Conservation (phyloP, 2,113 vertebrate genomes). For the Microtus oregoni region DNA sequence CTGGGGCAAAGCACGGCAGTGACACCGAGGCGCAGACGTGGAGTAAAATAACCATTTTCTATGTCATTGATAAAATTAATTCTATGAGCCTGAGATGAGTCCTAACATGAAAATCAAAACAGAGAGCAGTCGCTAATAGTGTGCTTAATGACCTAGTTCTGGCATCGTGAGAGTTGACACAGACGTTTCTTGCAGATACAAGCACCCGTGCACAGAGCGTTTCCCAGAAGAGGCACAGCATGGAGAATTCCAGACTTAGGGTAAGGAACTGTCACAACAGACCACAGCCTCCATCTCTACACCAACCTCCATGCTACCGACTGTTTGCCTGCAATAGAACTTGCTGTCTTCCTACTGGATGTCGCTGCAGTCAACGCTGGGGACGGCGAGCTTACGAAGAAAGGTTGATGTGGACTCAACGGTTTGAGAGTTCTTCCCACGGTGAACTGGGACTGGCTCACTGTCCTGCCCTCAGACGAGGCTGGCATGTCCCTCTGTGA, state of each 20-base stretch:
- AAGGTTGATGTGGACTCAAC: background rate
- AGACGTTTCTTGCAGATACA: accelerated
- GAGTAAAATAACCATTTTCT: conserved; percentile 87
- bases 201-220: accelerated
- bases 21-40: conserved; percentile 74
- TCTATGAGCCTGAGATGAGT: conserved; percentile 52
- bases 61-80: conserved; percentile 84
- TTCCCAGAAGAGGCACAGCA: background rate
- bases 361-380: background rate
- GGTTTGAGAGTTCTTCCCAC: background rate
- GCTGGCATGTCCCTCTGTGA: background rate
- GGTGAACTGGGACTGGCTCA: too few species aligned
- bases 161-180: background rate
- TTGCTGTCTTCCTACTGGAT: background rate
- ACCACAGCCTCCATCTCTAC: background rate
- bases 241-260: accelerated
- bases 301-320: accelerated
- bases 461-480: background rate
- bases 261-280: background rate
- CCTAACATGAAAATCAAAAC: conserved; percentile 36
- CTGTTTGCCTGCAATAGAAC: accelerated
- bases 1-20: conserved; percentile 85
- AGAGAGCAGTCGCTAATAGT: background rate
- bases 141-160: background rate
- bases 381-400: background rate